These are phyloP conservation scores for Ornithoptera priamus DNA, from an alignment of 2,888 invertebrate genomes.

Conservation along the genomic window DNA sequence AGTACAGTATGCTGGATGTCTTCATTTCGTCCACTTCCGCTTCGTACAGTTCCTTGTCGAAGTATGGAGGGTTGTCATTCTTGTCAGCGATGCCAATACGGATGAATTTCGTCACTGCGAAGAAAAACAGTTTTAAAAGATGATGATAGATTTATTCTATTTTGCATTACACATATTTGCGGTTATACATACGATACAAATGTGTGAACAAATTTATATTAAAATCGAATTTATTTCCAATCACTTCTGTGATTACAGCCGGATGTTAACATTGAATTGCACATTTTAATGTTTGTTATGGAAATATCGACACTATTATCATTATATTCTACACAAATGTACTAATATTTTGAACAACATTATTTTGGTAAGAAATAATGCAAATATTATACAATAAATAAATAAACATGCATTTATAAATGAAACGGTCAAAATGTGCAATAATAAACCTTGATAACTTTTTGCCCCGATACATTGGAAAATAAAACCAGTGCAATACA, in stretches of 20 bases:
- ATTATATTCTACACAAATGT: too few relatives aligned
- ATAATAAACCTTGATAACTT: neutral
- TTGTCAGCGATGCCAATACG: constrained; percentile 99
- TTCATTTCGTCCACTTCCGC: constrained; percentile 99
- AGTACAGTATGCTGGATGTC: constrained; percentile 98
- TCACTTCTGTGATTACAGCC: constrained; percentile 16
- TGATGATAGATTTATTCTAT: neutral
- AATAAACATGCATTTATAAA: too few relatives aligned
- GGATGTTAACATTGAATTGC: constrained; percentile 20
- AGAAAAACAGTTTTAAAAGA: constrained; percentile 42
- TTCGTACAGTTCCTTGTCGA: constrained; percentile 97
- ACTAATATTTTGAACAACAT: too few relatives aligned
- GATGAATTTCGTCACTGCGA: constrained; percentile 98
- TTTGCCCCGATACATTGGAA: neutral
- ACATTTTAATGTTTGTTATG: constrained; percentile 1
- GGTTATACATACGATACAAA: neutral
- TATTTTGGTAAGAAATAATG: too few relatives aligned
- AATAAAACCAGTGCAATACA: neutral
- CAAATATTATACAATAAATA: too few relatives aligned
- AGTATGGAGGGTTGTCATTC: constrained; percentile 99
- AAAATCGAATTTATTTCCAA: constrained; percentile 15
- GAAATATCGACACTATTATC: constrained; percentile 1
- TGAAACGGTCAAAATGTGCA: neutral
- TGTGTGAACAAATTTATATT: neutral
- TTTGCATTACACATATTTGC: neutral